Evolutionary conservation across 2,888 invertebrate species (phyloP).

Genomic region (Heliconius cydno): DNA sequence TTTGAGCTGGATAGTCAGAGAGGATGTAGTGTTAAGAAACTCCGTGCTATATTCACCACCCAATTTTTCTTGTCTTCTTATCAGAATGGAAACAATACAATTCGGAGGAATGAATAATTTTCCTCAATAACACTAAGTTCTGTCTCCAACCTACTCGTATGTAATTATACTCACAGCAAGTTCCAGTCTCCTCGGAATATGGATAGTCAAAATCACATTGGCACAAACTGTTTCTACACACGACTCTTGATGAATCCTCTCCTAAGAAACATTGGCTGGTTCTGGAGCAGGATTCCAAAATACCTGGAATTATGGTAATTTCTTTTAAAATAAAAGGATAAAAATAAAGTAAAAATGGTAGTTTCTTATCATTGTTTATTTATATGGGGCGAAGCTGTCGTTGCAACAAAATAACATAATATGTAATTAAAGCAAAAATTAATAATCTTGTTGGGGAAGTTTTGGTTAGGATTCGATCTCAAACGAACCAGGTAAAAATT

Average conservation of each 20-base stretch:
- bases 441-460: no score
- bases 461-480: no score
- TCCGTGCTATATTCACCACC: not conserved
- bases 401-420: no score
- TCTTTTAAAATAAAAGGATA: no score
- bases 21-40: not conserved
- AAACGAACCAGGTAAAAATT: no score
- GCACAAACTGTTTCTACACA: constrained; percentile 72
- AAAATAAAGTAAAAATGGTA: no score
- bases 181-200: constrained; percentile 61
- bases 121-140: no score
- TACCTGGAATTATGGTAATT: constrained; percentile 54
- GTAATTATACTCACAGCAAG: constrained; percentile 64
- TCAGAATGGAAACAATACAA: no score
- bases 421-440: no score
- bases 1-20: not conserved
- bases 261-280: constrained; percentile 66
- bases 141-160: not conserved
- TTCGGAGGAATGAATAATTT: no score
- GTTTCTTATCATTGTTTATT: no score
- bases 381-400: no score
- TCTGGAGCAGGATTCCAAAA: constrained; percentile 62
- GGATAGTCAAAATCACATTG: constrained; percentile 69
- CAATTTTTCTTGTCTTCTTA: not conserved
- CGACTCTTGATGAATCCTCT: constrained; percentile 52